Percentiles rank a stretch among this genome's conserved stretches.
Conservation (phyloP, 2,888 invertebrate species). For the Morpho achilles region DNA sequence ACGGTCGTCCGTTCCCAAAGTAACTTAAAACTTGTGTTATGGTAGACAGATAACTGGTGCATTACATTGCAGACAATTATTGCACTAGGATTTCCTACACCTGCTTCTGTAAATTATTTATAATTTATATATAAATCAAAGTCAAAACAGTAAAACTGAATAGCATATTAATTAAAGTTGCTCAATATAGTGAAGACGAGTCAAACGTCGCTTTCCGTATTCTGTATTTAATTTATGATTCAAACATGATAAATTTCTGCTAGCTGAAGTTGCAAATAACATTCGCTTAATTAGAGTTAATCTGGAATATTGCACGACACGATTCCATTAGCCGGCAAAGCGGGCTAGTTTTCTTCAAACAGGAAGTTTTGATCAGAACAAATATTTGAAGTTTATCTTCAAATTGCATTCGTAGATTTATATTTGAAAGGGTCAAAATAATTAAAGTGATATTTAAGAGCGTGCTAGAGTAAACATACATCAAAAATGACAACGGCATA, state of each 20-base stretch:
- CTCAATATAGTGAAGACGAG: conserved; percentile 10
- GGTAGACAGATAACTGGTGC: too few relatives aligned
- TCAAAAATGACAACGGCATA: too few relatives aligned
- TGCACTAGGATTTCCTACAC: too few relatives aligned
- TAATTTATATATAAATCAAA: too few relatives aligned
- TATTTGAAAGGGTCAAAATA: too few relatives aligned
- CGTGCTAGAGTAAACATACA: too few relatives aligned
- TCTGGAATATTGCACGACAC: conserved; percentile 61
- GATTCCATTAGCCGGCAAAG: conserved; percentile 61
- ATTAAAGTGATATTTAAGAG: too few relatives aligned
- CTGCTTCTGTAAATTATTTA: too few relatives aligned
- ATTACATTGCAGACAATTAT: too few relatives aligned
- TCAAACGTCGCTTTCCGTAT: conserved; percentile 18
- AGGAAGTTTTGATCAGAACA: conserved; percentile 1
- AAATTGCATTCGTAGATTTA: conserved; percentile 40
- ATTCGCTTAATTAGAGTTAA: conserved; percentile 72
- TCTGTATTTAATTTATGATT: conserved; percentile 33
- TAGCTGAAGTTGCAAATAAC: conserved; percentile 61
- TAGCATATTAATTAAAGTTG: conserved; percentile 18
- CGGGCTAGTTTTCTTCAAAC: conserved; percentile 17
- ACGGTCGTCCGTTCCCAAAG: too few relatives aligned
- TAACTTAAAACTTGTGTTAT: too few relatives aligned
- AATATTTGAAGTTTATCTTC: too few relatives aligned
- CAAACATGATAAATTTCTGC: conserved; percentile 54
- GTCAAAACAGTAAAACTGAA: not conserved